Conservation (phyloP, 2,888 invertebrate genomes). For the Cancer borealis region DNA sequence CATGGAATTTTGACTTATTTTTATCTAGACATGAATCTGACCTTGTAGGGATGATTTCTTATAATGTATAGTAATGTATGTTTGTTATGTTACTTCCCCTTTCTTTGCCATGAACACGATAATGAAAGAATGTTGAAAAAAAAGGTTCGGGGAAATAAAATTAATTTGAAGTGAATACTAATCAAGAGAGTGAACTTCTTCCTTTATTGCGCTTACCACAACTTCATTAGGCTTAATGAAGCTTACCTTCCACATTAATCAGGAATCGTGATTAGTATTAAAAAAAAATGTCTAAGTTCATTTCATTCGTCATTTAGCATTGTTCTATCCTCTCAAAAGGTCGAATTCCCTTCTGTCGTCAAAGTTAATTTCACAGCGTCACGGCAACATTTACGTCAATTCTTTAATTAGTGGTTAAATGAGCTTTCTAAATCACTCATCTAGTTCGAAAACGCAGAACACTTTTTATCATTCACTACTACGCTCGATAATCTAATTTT, state of each 20-base stretch:
- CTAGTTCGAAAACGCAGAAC: neutral
- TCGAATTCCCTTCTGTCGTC: neutral
- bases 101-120: neutral
- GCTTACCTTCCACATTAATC: neutral
- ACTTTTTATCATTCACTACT: neutral
- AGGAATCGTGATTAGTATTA: neutral
- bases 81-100: neutral
- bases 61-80: neutral
- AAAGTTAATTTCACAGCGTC: neutral
- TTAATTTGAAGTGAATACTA: neutral
- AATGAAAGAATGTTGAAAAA: neutral
- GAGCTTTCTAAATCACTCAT: neutral
- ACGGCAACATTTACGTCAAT: too few relatives aligned
- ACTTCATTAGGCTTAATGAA: neutral
- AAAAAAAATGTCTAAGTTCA: neutral
- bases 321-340: neutral
- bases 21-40: neutral
- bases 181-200: neutral
- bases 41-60: neutral
- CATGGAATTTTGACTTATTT: neutral
- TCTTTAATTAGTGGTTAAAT: too few relatives aligned
- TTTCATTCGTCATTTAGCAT: neutral
- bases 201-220: neutral
- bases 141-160: neutral
- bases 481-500: neutral